Base-by-base conservation (phyloP, 2,113 vertebrate genomes). In the Cyprinus carpio region DNA sequence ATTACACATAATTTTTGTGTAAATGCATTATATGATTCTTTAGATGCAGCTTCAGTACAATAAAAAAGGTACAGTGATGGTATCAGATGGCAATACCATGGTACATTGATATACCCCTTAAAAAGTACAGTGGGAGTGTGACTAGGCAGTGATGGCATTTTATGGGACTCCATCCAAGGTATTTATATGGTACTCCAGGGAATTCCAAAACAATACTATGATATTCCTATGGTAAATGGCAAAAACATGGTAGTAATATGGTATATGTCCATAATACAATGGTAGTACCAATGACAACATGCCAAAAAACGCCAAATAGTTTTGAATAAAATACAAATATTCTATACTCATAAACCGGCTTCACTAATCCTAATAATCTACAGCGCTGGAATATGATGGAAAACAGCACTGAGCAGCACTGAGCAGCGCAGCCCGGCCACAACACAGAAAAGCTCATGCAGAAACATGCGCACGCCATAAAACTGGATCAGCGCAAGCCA, bases 371-470 rank as follows among this genome's bases (percentile, higher is more conserved):
- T 43, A 16, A 12, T 40, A 72, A n/a, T 43, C 20, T 49, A 6
- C 23, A 27, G 75, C 15, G 3, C 16, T 76, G 40, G n/a, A 76
- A 29, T 54, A 76, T 51, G 75, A 76, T 51, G 9, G 20, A 76
- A 54, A 75, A 75, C 11, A 75, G 75, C 46, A 31, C 4, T n/a
- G 71, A 43, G 71, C 11, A 75, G 75, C 46, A 31, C 4, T n/a
- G 71, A 43, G 71, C 37, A 49, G 74, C 43, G 15, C 43, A 75
- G 46, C 49, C 46, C 46, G 25, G 74, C 74, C 74, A 75, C 74
- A 49, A 29, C 43, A 78, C 49, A 58, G 76, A 78, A 29, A 76
- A 60, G 43, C 74, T 51, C 74, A 58, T 58, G 76, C 76, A 56
- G 54, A 31, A 56, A 37, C 49, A 78, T 60, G 16, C 76, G 76